Evolutionary conservation across 2,888 invertebrate genomes (phyloP).

Genomic region (Exephanes ischioxanthus): DNA sequence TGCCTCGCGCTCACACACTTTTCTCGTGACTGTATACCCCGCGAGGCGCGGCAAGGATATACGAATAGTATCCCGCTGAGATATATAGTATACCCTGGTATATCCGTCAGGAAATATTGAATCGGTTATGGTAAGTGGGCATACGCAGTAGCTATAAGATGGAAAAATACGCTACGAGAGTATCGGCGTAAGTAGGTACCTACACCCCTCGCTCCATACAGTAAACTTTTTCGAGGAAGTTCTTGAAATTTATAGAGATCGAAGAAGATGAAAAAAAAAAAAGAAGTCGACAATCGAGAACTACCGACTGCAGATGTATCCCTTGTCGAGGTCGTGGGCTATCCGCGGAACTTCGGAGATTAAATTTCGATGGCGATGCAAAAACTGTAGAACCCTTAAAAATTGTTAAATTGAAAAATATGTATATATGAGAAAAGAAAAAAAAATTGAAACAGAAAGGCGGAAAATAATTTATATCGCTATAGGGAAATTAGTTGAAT

Average conservation of each 20-base stretch:
- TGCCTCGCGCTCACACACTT: slow-evolving; percentile 10
- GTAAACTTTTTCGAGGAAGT: slow-evolving; percentile 36
- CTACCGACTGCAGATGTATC: not conserved
- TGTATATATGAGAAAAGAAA: too few species aligned
- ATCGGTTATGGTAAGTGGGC: slow-evolving; percentile 67
- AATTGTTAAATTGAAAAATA: too few species aligned
- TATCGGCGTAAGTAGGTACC: slow-evolving; percentile 53
- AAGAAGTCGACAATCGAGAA: slow-evolving; percentile 9
- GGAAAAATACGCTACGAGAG: slow-evolving; percentile 45
- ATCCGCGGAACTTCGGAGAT: not conserved
- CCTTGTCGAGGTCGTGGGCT: not conserved
- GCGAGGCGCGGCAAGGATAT: slow-evolving; percentile 25
- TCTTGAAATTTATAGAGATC: slow-evolving; percentile 19
- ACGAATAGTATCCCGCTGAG: slow-evolving; percentile 45
- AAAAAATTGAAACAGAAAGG: too few species aligned
- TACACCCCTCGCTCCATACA: slow-evolving; percentile 22
- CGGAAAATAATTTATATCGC: too few species aligned
- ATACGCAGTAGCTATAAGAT: slow-evolving; percentile 50
- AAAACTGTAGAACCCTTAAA: not conserved
- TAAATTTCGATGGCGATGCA: not conserved
- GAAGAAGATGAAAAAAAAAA: slow-evolving; percentile 43
- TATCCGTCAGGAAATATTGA: slow-evolving; percentile 66
- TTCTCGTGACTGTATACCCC: slow-evolving; percentile 25
- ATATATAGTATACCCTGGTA: slow-evolving; percentile 38
- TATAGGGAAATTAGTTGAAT: too few species aligned